Evolutionary conservation across 2,888 invertebrate genomes (phyloP).

Genomic region (Eumerus sabulonum): DNA sequence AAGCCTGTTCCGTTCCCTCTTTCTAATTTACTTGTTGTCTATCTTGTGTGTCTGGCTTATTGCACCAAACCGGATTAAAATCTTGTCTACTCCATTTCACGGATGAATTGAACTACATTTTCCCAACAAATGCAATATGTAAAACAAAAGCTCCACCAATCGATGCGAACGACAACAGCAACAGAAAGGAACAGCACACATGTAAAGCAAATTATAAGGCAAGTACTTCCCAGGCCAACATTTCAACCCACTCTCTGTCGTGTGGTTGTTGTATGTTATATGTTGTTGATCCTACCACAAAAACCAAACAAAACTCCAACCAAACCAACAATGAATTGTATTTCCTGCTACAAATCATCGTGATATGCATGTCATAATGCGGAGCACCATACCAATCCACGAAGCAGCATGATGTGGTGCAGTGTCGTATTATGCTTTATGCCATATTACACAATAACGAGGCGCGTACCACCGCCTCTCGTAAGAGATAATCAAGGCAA

Average conservation of each 20-base stretch:
- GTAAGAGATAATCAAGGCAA: slow-evolving; percentile 57
- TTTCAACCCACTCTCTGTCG: slow-evolving; percentile 51
- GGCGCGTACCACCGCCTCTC: slow-evolving; percentile 27
- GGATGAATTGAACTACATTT: slow-evolving; percentile 50
- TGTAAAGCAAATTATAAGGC: background rate
- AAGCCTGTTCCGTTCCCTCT: background rate
- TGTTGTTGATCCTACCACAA: slow-evolving; percentile 18
- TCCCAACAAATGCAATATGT: slow-evolving; percentile 26
- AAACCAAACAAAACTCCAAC: slow-evolving; percentile 35
- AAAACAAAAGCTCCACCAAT: too few relatives aligned
- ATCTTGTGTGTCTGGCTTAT: background rate
- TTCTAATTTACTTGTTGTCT: slow-evolving; percentile 9
- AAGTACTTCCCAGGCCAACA: slow-evolving; percentile 43
- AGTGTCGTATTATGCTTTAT: slow-evolving; percentile 46
- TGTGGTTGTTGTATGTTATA: too few relatives aligned
- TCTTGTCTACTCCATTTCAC: slow-evolving; percentile 62
- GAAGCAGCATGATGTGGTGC: slow-evolving; percentile 21
- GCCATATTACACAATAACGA: slow-evolving; percentile 38
- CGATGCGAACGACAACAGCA: slow-evolving; percentile 5
- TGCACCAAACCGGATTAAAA: slow-evolving; percentile 56
- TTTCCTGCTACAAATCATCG: slow-evolving; percentile 66
- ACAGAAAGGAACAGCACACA: slow-evolving; percentile 31
- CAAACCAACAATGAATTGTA: slow-evolving; percentile 61
- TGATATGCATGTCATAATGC: slow-evolving; percentile 51
- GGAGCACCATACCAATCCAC: slow-evolving; percentile 30